Conservation (phyloP, 2,797 vertebrate species). For the Myotis planiceps region DNA sequence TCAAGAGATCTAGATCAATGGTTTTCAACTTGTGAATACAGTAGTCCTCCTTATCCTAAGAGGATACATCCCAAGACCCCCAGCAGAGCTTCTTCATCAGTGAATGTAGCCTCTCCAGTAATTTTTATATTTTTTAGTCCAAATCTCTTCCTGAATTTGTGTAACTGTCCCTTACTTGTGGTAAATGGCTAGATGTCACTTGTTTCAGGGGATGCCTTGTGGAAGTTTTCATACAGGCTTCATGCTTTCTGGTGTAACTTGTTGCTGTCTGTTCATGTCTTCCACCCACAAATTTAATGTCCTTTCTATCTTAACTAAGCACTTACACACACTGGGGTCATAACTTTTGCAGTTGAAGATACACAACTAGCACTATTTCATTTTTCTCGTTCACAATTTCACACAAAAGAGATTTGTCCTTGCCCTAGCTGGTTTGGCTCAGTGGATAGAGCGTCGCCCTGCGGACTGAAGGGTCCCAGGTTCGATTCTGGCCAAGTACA, state of each 20-base stretch:
- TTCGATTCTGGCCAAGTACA: too few relatives aligned
- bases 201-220: not conserved
- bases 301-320: not conserved
- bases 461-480: too few relatives aligned
- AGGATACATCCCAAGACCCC: not conserved
- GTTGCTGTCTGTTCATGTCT: not conserved
- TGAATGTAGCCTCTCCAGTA: not conserved
- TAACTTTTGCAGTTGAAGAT: not conserved
- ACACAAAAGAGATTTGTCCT: not conserved
- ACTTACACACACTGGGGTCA: not conserved
- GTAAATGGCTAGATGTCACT: not conserved
- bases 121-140: not conserved
- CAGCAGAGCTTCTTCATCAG: not conserved
- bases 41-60: not conserved
- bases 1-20: not conserved
- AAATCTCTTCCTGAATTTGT: not conserved
- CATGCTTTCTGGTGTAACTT: not conserved
- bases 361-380: not conserved
- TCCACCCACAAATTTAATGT: not conserved
- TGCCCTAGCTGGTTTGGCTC: too few relatives aligned
- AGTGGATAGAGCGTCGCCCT: too few relatives aligned
- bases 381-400: not conserved
- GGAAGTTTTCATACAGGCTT: not conserved
- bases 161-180: not conserved
- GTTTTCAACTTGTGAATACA: not conserved